Evolutionary conservation across 92 coral and sea anemone species (phyloP).

Genomic region (Porites lobata): DNA sequence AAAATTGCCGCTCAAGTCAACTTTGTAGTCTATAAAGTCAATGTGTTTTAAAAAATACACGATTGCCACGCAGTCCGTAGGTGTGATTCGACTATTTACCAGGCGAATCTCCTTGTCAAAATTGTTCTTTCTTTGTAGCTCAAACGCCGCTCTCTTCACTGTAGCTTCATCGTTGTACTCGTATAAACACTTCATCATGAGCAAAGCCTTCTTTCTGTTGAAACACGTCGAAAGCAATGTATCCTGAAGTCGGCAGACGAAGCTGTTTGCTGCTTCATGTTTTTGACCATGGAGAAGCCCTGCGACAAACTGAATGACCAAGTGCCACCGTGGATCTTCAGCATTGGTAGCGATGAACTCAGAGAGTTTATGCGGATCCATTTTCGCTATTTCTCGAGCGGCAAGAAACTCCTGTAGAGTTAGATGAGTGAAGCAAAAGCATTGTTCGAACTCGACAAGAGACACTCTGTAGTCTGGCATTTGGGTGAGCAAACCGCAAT

Average conservation of each 20-base stretch:
- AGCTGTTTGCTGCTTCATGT: background rate
- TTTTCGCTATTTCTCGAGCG: slow-evolving; percentile 47
- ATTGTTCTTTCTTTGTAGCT: slow-evolving; percentile 14
- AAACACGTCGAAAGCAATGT: background rate
- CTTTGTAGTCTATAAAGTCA: slow-evolving; percentile 1
- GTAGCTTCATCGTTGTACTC: slow-evolving; percentile 34
- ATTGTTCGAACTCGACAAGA: slow-evolving; percentile 32
- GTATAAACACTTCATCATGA: slow-evolving; percentile 54
- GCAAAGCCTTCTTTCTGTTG: slow-evolving; percentile 6
- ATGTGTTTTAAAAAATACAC: slow-evolving; percentile 45
- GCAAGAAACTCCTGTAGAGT: slow-evolving; percentile 49
- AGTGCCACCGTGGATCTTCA: slow-evolving; percentile 56
- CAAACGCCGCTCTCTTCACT: slow-evolving; percentile 43
- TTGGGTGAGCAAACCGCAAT: slow-evolving; percentile 27
- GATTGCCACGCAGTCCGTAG: slow-evolving; percentile 59
- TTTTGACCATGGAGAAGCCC: slow-evolving; percentile 40
- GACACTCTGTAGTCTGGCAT: slow-evolving; percentile 10
- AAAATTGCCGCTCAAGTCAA: slow-evolving; percentile 18
- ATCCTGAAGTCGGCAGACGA: slow-evolving; percentile 26
- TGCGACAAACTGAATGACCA: slow-evolving; percentile 65
- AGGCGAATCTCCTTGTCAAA: slow-evolving; percentile 1
- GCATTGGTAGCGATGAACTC: slow-evolving; percentile 34
- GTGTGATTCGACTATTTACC: slow-evolving; percentile 8
- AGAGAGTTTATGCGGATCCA: slow-evolving; percentile 25
- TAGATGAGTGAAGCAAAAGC: slow-evolving; percentile 37